Conservation (phyloP, 2,888 invertebrate species). For the Dicranocentrus wangi region DNA sequence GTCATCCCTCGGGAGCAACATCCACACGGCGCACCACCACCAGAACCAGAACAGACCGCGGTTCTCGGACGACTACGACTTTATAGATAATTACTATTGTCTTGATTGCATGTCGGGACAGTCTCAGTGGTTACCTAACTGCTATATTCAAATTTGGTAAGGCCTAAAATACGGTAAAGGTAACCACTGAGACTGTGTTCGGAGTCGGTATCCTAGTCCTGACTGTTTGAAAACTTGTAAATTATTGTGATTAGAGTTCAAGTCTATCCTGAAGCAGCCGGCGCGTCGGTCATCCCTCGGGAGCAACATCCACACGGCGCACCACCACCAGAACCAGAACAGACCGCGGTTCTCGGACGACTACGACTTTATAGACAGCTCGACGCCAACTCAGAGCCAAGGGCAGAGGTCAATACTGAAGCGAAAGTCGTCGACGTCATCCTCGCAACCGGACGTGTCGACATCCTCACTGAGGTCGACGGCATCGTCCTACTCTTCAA, state of each 20-base stretch:
- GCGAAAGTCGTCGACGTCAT: constrained; percentile 44
- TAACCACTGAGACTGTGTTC: too few species aligned
- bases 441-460: constrained; percentile 55
- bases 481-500: constrained; percentile 36
- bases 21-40: constrained; percentile 47
- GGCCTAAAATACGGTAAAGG: too few species aligned
- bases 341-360: constrained; percentile 28
- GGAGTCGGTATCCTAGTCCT: too few species aligned
- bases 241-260: constrained; percentile 43
- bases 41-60: constrained; percentile 3
- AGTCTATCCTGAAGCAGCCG: constrained; percentile 48
- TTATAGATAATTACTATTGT: too few species aligned
- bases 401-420: constrained; percentile 42
- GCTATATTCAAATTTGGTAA: too few species aligned
- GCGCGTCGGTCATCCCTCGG: constrained; percentile 38
- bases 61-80: constrained; percentile 36
- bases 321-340: constrained; percentile 24
- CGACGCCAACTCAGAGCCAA: neutral
- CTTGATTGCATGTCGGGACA: too few species aligned
- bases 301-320: constrained; percentile 46
- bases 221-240: neutral
- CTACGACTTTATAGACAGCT: constrained; percentile 20
- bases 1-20: constrained; percentile 40
- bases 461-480: constrained; percentile 55
- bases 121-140: too few species aligned